Evolutionary conservation across 2,797 vertebrate species (phyloP).

Genomic region (Intellagama lesueurii): DNA sequence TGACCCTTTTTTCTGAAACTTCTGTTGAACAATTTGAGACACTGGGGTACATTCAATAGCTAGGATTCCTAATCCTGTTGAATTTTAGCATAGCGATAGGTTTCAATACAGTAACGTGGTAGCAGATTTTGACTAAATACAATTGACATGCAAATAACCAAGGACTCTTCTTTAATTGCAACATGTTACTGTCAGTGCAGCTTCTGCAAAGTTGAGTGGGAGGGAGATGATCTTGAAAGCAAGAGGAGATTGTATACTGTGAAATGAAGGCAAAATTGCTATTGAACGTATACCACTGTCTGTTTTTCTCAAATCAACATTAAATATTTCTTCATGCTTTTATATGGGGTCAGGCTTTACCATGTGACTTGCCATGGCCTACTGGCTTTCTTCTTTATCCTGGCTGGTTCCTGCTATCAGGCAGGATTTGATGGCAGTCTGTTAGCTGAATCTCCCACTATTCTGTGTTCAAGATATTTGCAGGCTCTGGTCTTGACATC

Average conservation of each 20-base stretch:
- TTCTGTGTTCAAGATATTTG: not conserved
- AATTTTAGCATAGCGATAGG: not conserved
- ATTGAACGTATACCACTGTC: not conserved
- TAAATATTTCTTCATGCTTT: not conserved
- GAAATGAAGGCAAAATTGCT: not conserved
- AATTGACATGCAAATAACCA: not conserved
- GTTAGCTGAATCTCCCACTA: not conserved
- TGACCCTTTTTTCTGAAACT: constrained; percentile 23
- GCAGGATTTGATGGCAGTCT: not conserved
- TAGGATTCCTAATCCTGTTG: not conserved
- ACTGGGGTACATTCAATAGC: not conserved
- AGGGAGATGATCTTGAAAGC: not conserved
- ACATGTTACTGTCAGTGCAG: not conserved
- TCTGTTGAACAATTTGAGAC: not conserved
- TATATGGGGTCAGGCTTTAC: not conserved
- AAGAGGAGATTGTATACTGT: not conserved
- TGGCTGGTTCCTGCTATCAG: not conserved
- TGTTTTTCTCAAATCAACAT: not conserved
- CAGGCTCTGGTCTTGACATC: no score
- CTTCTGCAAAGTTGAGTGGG: not conserved
- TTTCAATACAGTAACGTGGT: not conserved
- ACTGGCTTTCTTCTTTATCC: not conserved
- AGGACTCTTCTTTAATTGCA: not conserved
- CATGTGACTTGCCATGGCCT: not conserved
- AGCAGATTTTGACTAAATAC: not conserved